Conservation (phyloP, 37 sponge, comb jelly and placozoan species). For the Corticium candelabrum region DNA sequence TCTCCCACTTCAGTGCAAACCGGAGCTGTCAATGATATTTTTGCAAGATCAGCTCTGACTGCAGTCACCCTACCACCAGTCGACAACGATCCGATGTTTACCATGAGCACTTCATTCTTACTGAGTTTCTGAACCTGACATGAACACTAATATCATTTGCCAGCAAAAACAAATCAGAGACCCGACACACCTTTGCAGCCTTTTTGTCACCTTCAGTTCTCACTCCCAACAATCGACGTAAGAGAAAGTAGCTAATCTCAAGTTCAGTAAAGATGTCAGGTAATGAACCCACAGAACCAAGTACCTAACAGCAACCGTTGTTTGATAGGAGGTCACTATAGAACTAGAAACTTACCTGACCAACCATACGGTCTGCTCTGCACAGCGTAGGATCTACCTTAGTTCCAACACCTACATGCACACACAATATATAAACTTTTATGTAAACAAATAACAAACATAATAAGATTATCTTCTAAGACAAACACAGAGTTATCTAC, state of each 20-base stretch:
- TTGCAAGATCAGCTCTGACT: constrained; percentile 87
- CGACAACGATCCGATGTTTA: constrained; percentile 93
- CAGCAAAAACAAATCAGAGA: neutral
- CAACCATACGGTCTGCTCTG: constrained; percentile 85
- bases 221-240: constrained; percentile 82
- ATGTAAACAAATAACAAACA: neutral
- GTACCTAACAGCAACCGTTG: constrained; percentile 21
- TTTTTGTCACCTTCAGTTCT: constrained; percentile 89
- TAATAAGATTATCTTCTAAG: too few relatives aligned
- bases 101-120: constrained; percentile 86
- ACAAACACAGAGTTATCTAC: too few relatives aligned
- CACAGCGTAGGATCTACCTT: constrained; percentile 95
- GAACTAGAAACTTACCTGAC: constrained; percentile 48
- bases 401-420: constrained; percentile 78
- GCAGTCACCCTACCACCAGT: constrained; percentile 91
- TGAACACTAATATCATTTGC: neutral
- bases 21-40: constrained; percentile 83
- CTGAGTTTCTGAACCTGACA: constrained; percentile 75
- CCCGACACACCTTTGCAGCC: constrained; percentile 73
- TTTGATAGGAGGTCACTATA: neutral
- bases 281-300: constrained; percentile 81
- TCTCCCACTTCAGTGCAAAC: constrained; percentile 96
- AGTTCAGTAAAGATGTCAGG: constrained; percentile 87
- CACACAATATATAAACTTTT: neutral
- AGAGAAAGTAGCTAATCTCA: constrained; percentile 86